Evolutionary conservation across 2,113 vertebrate genomes (phyloP), one percentile per base, ranked within the genome.

Genomic region (Dissostichus mawsoni): DNA sequence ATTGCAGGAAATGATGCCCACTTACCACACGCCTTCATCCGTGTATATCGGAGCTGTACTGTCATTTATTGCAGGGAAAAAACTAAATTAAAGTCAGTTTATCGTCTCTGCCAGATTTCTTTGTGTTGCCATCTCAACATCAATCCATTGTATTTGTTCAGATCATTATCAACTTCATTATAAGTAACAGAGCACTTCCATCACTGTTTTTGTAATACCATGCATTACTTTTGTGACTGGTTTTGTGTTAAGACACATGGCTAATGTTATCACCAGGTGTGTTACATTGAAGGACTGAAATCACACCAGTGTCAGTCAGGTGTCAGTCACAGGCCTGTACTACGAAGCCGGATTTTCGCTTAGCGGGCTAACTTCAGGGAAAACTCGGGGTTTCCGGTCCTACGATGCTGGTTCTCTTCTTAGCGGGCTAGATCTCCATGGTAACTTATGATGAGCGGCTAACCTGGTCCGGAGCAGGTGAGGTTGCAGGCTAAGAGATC

Each of bases 121-220:
- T 79, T 90, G 67, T 90, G 80, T 87, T 84, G 13, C 52, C 91
- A 90, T 87, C 23, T 59, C 77, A 61, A 83, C 75, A 83, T 80
- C 70, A 62, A 56, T 74, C 53, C 82, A 88, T 63, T 57, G 23
- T 82, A 85, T 86, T 78, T 64, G 66, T 81, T 86, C 50, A 74
- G 55, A 68, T 74, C 59, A 59, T 82, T 59, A 18, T 77, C 57
- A 33, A 79, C 33, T 61, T 73, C 64, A 73, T 76, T 45, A 3
- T 62, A 57, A 23, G 67, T 62, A 1, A 18, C 61, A 9, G 16
- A 78, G 10, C 25, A 67, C 55, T 56, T 57, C 59, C 69, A 68
- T 83, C 36, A 13, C 41, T 85, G 73, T 85, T 56, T 69, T 45
- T 74, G 57, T 85, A 14, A 44, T 45, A 11, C 59, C 63, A 61